Base-by-base conservation (phyloP, 1,140 invertebrate species). In the Drosophila pallidifrons region DNA sequence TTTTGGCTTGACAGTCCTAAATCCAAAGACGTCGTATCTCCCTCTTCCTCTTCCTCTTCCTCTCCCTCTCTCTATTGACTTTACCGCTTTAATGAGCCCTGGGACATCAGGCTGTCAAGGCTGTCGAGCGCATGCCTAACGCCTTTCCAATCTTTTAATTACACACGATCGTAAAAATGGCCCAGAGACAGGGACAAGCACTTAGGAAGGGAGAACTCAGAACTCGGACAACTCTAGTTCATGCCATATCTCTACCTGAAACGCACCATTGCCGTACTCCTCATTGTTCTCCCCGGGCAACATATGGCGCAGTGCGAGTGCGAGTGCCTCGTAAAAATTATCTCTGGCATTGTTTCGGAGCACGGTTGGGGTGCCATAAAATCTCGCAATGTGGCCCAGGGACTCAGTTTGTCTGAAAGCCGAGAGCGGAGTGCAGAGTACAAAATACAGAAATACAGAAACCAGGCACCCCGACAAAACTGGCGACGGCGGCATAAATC, bases 301-400 rank as follows among this genome's bases (percentile, higher is more conserved):
- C 82, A 81, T 81, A 86, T 79, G 82, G 79, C 61, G 63, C 74
- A 60, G 16, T 45, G 54, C 54, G 83, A 60, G 16, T 45, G 54
- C 54, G 83, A 87, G 76, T 79, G 66, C 66, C 68, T 82, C 73
- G 83, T 87, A 88, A 87, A 86, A 88, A 87, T 87, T 88, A 87
- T 88, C 79, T 77, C 45, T 16, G 71, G 71, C 79, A 82, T 88
- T 87, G 83, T 87, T 88, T 64, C 35, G 76, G 38, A 32, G 79
- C 83, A 77, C 79, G 72, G 82, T 77, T 66, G 82, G 82, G 82
- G 82, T 87, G 83, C 83, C 83, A 82, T 87, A 87, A 88, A 87
- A 87, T 87, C 82, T 69, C 35, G 59, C 72, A 80, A 71, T 75
- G 65, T 60, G 60, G 63, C 70, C 63, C 58, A 46, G 43, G 47